A percentile compares a stretch with the other conserved stretches of the same genome.
Evolutionary conservation across 1,140 invertebrate genomes (phyloP).

Genomic region (Tetramorium alpestre): DNA sequence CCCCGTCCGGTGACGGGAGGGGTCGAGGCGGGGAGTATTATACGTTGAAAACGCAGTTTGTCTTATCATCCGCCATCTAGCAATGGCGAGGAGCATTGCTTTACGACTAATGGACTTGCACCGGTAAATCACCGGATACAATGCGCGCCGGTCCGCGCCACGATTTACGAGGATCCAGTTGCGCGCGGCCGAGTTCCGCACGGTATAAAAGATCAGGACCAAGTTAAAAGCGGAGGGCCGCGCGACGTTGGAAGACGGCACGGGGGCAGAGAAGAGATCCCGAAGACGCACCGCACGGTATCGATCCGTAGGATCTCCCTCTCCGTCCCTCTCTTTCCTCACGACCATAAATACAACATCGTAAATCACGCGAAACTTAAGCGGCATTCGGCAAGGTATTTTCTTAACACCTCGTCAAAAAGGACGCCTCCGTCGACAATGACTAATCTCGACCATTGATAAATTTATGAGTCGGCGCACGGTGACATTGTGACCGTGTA

Average conservation of each 20-base stretch:
- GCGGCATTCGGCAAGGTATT: conserved; percentile 72
- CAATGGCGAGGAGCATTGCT: conserved; percentile 74
- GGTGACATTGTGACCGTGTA: conserved; percentile 34
- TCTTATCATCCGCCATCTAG: conserved; percentile 78
- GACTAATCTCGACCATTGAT: conserved; percentile 32
- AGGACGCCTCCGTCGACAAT: conserved; percentile 41
- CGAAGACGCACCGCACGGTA: conserved; percentile 46
- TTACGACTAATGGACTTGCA: conserved; percentile 81
- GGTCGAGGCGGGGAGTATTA: conserved; percentile 45
- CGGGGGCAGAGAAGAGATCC: conserved; percentile 38
- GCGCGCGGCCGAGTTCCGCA: conserved; percentile 59
- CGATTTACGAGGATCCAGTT: conserved; percentile 77
- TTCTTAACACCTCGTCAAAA: conserved; percentile 79
- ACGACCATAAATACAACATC: conserved; percentile 55
- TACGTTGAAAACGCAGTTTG: conserved; percentile 74
- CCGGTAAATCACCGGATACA: conserved; percentile 79
- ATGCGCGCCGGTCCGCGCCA: conserved; percentile 66
- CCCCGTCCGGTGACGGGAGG: not conserved
- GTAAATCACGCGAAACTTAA: conserved; percentile 77
- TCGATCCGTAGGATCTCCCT: conserved; percentile 32
- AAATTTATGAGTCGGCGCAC: conserved; percentile 42
- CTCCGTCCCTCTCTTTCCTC: not conserved
- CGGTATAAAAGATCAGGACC: conserved; percentile 62
- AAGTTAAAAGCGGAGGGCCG: conserved; percentile 61
- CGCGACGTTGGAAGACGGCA: conserved; percentile 4